Base-by-base conservation (phyloP, 2,113 vertebrate species). In the Pao palembangensis region DNA sequence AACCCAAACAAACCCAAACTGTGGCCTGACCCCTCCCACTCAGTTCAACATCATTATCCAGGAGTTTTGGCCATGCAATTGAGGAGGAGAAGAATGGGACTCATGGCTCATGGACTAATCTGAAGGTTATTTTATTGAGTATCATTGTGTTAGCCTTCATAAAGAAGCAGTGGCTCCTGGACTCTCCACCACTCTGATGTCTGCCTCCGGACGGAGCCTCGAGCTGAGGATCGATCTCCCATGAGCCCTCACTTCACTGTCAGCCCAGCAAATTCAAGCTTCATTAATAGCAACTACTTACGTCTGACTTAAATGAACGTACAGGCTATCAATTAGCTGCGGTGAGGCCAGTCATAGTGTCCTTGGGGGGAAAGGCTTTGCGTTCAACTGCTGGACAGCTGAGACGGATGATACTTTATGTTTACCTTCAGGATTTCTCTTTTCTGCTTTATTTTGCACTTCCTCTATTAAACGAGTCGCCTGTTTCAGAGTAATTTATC, bases 241-340 rank as follows among this genome's bases (percentile, higher is more conserved):
- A 55, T 31, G 73, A 76, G 78, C 69, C 73, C 73, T 67, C 64
- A 47, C 81, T 82, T 87, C 81, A 79, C 82, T 74, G 82, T 79
- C 85, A 73, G 80, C 59, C 64, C 64, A 66, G 75, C 73, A 69
- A 53, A 83, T 82, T 80, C 67, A 67, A 71, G 71, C 84, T 79
- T 81, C 84, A 85, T 90, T 89, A 90, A 90, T 75, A 88, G 84
- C 78, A 73, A 60, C 74, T 76, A 85, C 83, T 90, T 82, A 80
- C 72, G 83, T 81, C 81, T 79, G 79, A 76, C 85, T 87, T 77
- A 78, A 86, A 88, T 84, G 56, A 90, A 90, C 69, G 77, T 60
- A 58, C 81, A 72, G 76, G 71, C 83, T 85, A 90, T 90, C 86
- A 90, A 90, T 90, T 91, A 88, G 71, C 63, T 17, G 2, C 14